Conservation (phyloP, 2,113 vertebrate species). For the Octodon degus region DNA sequence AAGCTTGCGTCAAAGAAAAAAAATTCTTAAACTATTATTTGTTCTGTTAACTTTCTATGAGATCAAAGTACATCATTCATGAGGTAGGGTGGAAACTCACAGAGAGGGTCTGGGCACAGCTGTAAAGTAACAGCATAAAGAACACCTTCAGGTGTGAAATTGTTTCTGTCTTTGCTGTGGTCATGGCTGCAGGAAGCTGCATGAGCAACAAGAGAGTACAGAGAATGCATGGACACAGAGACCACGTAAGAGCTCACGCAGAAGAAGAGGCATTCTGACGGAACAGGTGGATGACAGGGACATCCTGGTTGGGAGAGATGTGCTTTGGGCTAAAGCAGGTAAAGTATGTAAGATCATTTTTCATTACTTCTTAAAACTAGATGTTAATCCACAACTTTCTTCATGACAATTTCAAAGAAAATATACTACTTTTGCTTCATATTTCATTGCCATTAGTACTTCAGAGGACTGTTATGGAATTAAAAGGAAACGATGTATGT, state of each 20-base stretch:
- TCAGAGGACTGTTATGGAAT: neutral
- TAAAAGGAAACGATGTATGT: neutral
- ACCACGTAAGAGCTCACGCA: neutral
- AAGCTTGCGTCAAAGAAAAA: neutral
- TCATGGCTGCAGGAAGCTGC: neutral
- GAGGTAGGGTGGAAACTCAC: too few species aligned
- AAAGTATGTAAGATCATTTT: neutral
- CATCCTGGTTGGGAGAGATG: neutral
- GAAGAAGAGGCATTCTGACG: slow-evolving; percentile 4
- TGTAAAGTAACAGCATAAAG: neutral
- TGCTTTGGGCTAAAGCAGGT: neutral
- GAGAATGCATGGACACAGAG: neutral
- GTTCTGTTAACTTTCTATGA: neutral
- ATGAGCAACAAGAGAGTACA: neutral
- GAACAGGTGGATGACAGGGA: neutral
- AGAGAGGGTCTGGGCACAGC: neutral
- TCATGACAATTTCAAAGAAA: neutral
- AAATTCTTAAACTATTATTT: slow-evolving; percentile 18
- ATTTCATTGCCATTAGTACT: slow-evolving; percentile 40
- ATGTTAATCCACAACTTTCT: neutral
- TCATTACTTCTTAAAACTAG: neutral
- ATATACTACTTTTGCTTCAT: slow-evolving; percentile 19
- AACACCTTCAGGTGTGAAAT: neutral
- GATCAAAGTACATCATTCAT: neutral
- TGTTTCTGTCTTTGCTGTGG: neutral